Conservation (phyloP, 2,888 invertebrate species). For the Odontocerum albicorne region DNA sequence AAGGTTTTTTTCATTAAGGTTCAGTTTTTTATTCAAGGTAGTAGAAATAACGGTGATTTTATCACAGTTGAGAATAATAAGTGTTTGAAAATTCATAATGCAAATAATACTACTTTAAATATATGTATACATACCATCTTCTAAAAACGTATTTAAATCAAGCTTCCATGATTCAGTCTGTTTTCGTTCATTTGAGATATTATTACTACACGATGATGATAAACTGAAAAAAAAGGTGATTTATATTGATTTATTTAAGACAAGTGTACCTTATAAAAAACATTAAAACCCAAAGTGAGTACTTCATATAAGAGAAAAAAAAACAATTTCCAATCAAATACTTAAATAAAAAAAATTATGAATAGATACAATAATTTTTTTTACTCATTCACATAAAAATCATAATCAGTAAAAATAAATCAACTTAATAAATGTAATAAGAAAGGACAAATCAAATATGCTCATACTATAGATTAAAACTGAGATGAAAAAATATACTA, state of each 20-base stretch:
- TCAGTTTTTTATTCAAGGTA: too few species aligned
- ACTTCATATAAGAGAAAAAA: background rate
- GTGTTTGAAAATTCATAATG: too few species aligned
- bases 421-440: too few species aligned
- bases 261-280: background rate
- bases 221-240: slow-evolving; percentile 1
- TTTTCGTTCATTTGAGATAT: background rate
- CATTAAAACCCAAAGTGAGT: background rate
- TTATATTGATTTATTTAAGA: background rate
- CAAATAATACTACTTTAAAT: background rate
- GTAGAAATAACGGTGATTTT: too few species aligned
- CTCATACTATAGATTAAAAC: too few species aligned
- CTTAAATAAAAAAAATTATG: too few species aligned
- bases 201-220: background rate
- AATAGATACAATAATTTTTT: too few species aligned
- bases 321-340: background rate
- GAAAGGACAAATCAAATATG: too few species aligned
- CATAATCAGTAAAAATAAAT: too few species aligned
- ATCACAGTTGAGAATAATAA: too few species aligned
- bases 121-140: slow-evolving; percentile 9
- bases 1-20: background rate
- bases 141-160: slow-evolving; percentile 13
- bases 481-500: too few species aligned
- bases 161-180: slow-evolving; percentile 15
- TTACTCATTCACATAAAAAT: too few species aligned